These are phyloP conservation scores for Pongo abelii DNA, from an alignment of 2,113 vertebrate species.

Conservation along the genomic window DNA sequence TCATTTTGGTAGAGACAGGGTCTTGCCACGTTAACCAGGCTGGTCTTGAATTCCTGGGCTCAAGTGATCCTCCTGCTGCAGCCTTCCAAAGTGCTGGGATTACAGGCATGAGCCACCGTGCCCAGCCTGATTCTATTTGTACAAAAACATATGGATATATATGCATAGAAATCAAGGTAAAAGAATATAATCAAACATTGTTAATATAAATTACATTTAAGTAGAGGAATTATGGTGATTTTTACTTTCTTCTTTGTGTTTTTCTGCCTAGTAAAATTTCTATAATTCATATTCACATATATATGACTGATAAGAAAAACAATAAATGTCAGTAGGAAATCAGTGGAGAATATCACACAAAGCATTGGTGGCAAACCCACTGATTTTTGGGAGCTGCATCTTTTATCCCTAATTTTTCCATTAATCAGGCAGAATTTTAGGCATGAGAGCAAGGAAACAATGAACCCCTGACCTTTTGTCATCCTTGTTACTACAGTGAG, in stretches of 20 bases:
- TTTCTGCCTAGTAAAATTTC: not conserved
- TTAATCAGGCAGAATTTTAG: not conserved
- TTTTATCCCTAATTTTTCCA: not conserved
- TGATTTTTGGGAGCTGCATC: not conserved
- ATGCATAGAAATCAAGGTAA: not conserved
- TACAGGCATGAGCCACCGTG: no score
- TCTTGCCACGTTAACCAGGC: no score
- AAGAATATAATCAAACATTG: not conserved
- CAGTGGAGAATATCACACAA: not conserved
- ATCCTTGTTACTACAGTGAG: not conserved
- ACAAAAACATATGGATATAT: not conserved
- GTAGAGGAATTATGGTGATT: not conserved
- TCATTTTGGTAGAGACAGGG: no score
- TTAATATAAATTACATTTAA: not conserved
- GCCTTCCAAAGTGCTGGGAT: no score
- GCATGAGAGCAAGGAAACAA: not conserved
- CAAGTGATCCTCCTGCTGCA: no score
- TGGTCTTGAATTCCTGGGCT: no score
- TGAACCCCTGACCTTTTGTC: rapidly evolving
- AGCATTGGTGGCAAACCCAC: rapidly evolving
- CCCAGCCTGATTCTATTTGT: not conserved
- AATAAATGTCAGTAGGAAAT: not conserved
- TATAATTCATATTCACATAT: not conserved
- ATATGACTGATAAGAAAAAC: not conserved
- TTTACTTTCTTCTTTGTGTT: not conserved